Evolutionary conservation across 2,888 invertebrate species (phyloP).

Genomic region (Phlogophora meticulosa): DNA sequence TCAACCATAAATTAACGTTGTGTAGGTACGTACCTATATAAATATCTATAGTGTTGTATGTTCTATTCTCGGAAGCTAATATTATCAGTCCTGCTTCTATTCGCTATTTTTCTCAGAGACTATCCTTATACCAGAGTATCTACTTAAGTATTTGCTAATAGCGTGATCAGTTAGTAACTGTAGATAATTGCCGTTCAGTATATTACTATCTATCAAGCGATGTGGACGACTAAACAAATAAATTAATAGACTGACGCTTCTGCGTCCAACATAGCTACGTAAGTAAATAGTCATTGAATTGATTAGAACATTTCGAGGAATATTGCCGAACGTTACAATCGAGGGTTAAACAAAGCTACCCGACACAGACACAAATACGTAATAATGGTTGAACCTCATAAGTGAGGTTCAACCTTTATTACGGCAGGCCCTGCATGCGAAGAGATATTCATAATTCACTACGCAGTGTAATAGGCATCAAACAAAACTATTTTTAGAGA

Average conservation of each 20-base stretch:
- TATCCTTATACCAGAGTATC: constrained; percentile 14
- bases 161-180: constrained; percentile 17
- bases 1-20: constrained; percentile 33
- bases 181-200: constrained; percentile 31
- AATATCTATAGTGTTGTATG: too few relatives aligned
- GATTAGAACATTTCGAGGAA: background rate
- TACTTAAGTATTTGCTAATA: constrained; percentile 3
- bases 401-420: too few relatives aligned
- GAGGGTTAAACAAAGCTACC: too few relatives aligned
- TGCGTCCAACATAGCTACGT: constrained; percentile 1
- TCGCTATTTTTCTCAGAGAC: constrained; percentile 3
- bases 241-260: constrained; percentile 23
- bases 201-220: constrained; percentile 36
- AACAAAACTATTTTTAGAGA: too few relatives aligned
- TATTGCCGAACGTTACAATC: too few relatives aligned
- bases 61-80: constrained; percentile 17
- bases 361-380: too few relatives aligned
- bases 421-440: too few relatives aligned
- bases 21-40: background rate
- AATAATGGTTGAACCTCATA: too few relatives aligned
- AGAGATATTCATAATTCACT: too few relatives aligned
- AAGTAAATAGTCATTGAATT: constrained; percentile 16
- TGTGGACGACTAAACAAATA: constrained; percentile 36
- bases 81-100: constrained; percentile 12
- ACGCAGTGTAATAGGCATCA: too few relatives aligned